Evolutionary conservation across 2,113 vertebrate species (phyloP), one percentile per base, ranked within the genome.

Genomic region (Chaenogobius annularis): DNA sequence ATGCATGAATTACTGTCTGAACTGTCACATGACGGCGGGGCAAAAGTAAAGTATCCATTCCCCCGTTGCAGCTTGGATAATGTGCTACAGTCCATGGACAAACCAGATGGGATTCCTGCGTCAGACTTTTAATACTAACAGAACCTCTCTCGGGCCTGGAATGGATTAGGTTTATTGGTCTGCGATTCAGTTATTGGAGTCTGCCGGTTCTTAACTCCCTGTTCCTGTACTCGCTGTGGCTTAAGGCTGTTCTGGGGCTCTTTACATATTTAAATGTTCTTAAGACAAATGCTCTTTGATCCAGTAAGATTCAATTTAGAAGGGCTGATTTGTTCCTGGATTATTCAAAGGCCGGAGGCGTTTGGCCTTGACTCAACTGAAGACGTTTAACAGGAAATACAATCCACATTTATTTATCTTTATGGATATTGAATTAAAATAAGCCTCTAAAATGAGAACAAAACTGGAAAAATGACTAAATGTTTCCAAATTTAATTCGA

Each of bases 201-300:
- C 59, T 69, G 48, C 15, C 5, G 40, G 52, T 61, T 10, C 52
- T 68, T 72, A 70, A 9, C 56, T 63, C 66, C 43, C 35, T 54
- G 7, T 64, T 65, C 61, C 43, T 47, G 23, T 55, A 26, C 37
- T 40, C 46, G 37, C 19, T 65, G 22, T n/a, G 13, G 47, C 65
- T 69, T 12, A 7, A 61, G 50, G 50, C 23, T 31, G 22, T 20
- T 14, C 20, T 37, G 54, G 10, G 22, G 43, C 47, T 69, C 48
- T 31, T 46, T 47, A 61, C 20, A 44, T 31, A 48, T 48, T 65
- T 12, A 65, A 68, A 69, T 69, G 9, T 66, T 66, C 17, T 65
- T 52, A 19, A 52, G 9, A 12, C 50, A 15, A 64, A 65, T 12
- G 15, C 20, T 31, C 26, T 73, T 66, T 43, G 46, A 22, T 58